Conservation (phyloP, 1,140 invertebrate genomes). For the Campoletis sonorensis region DNA sequence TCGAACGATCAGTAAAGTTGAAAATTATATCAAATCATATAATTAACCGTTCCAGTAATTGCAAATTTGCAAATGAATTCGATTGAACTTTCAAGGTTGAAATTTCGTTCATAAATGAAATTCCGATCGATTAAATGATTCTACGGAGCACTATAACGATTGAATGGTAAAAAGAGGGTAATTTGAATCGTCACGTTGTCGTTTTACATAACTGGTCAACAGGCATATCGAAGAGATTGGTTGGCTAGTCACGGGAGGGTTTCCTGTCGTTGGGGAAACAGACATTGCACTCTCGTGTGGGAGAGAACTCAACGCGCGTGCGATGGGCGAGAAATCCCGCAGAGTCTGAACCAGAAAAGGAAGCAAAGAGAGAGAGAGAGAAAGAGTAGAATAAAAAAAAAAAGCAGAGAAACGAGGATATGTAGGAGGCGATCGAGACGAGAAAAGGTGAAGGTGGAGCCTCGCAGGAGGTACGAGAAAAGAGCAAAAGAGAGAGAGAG, state of each 20-base stretch:
- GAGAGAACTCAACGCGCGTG: slow-evolving; percentile 45
- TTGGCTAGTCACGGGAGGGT: neutral
- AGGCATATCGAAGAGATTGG: neutral
- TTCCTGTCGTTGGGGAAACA: neutral
- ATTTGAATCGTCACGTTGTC: no score
- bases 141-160: no score
- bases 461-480: slow-evolving; percentile 5
- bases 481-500: no score
- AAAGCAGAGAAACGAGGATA: slow-evolving; percentile 36
- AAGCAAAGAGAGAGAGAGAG: neutral
- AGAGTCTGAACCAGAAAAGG: slow-evolving; percentile 35
- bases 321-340: slow-evolving; percentile 48
- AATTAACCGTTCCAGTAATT: no score
- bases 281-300: neutral
- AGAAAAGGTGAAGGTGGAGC: slow-evolving; percentile 35
- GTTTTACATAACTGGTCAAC: no score
- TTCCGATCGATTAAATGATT: no score
- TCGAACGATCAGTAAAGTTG: no score
- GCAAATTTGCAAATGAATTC: no score
- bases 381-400: neutral
- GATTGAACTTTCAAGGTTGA: no score
- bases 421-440: slow-evolving; percentile 3
- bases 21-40: no score
- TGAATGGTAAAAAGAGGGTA: no score
- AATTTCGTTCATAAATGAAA: no score